A percentile compares a stretch with the other conserved stretches of the same genome.
These are phyloP conservation scores for Zaprionus inermis DNA, from an alignment of 1,140 invertebrate genomes.

Conservation along the genomic window DNA sequence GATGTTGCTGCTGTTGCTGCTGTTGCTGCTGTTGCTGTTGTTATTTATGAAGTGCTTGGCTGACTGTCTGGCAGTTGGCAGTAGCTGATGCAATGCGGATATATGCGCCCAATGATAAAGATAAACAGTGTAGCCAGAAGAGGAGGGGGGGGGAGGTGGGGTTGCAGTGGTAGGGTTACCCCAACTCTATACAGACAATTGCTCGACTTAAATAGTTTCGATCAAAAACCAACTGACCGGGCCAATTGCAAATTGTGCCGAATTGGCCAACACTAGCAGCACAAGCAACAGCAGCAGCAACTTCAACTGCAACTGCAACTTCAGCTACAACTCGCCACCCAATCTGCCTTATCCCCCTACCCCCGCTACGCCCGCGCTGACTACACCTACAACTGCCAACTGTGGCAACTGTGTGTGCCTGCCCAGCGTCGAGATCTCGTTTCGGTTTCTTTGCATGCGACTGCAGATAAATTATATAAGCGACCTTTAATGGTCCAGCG, in stretches of 20 bases:
- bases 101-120: constrained; percentile 54
- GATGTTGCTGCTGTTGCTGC: constrained; percentile 31
- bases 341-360: too few relatives aligned
- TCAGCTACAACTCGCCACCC: constrained; percentile 3
- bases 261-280: constrained; percentile 10
- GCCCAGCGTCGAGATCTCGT: constrained; percentile 59
- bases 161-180: background rate
- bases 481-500: constrained; percentile 84
- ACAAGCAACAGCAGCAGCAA: constrained; percentile 2
- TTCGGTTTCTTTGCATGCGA: constrained; percentile 50
- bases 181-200: constrained; percentile 23
- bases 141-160: background rate
- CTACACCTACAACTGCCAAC: constrained; percentile 25
- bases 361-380: background rate
- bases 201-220: constrained; percentile 36
- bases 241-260: constrained; percentile 36
- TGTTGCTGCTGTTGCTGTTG: constrained; percentile 38
- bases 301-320: constrained; percentile 13
- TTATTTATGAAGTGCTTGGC: constrained; percentile 74
- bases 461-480: constrained; percentile 80
- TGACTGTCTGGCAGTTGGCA: constrained; percentile 46
- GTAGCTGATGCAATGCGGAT: constrained; percentile 52
- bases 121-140: constrained; percentile 23
- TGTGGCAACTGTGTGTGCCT: constrained; percentile 32
- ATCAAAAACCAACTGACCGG: constrained; percentile 34